A percentile compares a stretch with the other conserved stretches of the same genome.
Evolutionary conservation across 2,797 vertebrate genomes (phyloP).

Genomic region (Xyrichtys novacula): DNA sequence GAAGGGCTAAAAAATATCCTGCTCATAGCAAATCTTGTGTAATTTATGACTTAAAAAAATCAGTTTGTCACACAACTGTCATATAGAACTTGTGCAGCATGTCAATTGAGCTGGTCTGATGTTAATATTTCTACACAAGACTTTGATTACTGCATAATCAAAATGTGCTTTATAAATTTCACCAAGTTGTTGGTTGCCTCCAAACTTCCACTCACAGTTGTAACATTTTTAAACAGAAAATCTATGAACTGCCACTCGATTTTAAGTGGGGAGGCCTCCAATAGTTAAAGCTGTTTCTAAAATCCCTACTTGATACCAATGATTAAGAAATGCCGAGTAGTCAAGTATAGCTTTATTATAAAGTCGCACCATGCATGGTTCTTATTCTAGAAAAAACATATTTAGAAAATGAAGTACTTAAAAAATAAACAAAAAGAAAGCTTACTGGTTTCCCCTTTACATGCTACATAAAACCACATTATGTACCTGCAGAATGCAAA

Average conservation of each 20-base stretch:
- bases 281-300: neutral
- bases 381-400: neutral
- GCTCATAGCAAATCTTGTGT: constrained; percentile 5
- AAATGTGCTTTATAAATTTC: constrained; percentile 12
- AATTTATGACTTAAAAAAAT: neutral
- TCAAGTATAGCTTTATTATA: constrained; percentile 10
- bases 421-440: constrained; percentile 1
- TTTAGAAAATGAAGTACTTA: constrained; percentile 8
- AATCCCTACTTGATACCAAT: neutral
- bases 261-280: neutral
- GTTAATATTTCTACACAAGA: constrained; percentile 21
- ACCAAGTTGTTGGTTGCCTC: neutral
- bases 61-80: constrained; percentile 31
- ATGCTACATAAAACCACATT: constrained; percentile 4
- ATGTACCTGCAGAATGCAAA: neutral
- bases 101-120: constrained; percentile 2
- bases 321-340: constrained; percentile 21
- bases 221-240: neutral
- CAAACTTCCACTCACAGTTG: neutral
- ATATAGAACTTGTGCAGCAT: constrained; percentile 15
- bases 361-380: constrained; percentile 1
- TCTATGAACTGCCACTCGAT: neutral
- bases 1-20: constrained; percentile 3
- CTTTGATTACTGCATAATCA: neutral
- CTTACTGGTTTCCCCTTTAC: constrained; percentile 4